These are phyloP conservation scores for Rhyacichthys aspro DNA, from an alignment of 2,797 vertebrate species.

Conservation along the genomic window DNA sequence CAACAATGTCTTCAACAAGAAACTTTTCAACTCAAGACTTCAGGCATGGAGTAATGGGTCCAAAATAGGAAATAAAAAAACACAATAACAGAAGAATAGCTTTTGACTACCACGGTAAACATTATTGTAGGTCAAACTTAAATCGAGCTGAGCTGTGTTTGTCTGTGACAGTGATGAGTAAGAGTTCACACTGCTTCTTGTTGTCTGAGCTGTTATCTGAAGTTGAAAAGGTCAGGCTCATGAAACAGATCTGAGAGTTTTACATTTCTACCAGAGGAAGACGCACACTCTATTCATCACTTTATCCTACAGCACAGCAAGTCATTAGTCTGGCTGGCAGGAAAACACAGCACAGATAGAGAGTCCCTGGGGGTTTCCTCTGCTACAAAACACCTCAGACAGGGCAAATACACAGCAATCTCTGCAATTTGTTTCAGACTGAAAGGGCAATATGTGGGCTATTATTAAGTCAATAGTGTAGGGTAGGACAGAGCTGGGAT, in stretches of 20 bases:
- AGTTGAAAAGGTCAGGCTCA: background rate
- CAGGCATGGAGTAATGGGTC: too few species aligned
- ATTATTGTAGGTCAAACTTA: too few species aligned
- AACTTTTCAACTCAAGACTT: too few species aligned
- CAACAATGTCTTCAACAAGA: too few species aligned
- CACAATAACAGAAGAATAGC: too few species aligned
- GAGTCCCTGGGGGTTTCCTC: constrained; percentile 7
- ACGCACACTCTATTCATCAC: constrained; percentile 22
- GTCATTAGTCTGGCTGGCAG: constrained; percentile 17
- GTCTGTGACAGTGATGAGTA: background rate
- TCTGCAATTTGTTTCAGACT: constrained; percentile 23
- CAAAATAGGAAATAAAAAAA: too few species aligned
- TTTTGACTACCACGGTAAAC: too few species aligned
- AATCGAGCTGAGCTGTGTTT: background rate
- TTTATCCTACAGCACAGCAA: constrained; percentile 23
- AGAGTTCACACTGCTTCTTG: background rate
- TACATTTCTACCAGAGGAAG: constrained; percentile 25
- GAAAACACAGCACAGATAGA: background rate
- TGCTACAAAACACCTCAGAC: constrained; percentile 22
- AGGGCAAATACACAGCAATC: constrained; percentile 28
- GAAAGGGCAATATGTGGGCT: constrained; percentile 28
- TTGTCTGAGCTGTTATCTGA: background rate
- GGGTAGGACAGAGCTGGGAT: constrained; percentile 10
- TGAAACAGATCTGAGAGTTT: background rate
- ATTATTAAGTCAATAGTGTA: constrained; percentile 18